Evolutionary conservation across 2,113 vertebrate genomes (phyloP).

Genomic region (Microtus oregoni): DNA sequence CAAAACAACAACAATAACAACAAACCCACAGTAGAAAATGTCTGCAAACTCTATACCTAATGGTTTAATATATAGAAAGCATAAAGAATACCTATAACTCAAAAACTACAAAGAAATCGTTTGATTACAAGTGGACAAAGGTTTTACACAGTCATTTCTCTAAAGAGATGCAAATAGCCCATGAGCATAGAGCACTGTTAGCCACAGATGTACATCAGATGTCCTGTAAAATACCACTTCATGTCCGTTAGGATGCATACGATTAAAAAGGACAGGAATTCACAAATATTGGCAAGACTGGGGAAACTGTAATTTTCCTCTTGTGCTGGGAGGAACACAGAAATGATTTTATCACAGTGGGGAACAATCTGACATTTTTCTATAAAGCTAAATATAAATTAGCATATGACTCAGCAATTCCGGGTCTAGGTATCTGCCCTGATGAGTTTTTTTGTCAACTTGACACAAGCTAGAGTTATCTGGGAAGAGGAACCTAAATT

Average conservation of each 20-base stretch:
- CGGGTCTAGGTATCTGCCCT: background rate
- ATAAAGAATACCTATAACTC: background rate
- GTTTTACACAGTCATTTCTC: background rate
- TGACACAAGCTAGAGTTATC: background rate
- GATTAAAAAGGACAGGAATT: background rate
- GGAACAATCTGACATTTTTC: background rate
- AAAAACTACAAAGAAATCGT: background rate
- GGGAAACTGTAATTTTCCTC: background rate
- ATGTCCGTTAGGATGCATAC: background rate
- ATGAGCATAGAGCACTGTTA: background rate
- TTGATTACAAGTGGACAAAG: background rate
- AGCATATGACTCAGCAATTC: background rate
- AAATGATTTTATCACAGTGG: background rate
- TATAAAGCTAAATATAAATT: slow-evolving; percentile 17
- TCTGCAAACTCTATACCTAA: background rate
- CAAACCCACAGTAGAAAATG: background rate
- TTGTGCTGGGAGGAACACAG: background rate
- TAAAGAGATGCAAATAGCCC: background rate
- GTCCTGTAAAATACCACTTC: background rate
- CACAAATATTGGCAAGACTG: background rate
- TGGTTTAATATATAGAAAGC: background rate
- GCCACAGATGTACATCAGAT: background rate
- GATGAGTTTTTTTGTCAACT: background rate
- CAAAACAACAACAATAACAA: background rate
- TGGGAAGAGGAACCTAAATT: background rate